Evolutionary conservation across 2,888 invertebrate genomes (phyloP).

Genomic region (Dasypolia templi): DNA sequence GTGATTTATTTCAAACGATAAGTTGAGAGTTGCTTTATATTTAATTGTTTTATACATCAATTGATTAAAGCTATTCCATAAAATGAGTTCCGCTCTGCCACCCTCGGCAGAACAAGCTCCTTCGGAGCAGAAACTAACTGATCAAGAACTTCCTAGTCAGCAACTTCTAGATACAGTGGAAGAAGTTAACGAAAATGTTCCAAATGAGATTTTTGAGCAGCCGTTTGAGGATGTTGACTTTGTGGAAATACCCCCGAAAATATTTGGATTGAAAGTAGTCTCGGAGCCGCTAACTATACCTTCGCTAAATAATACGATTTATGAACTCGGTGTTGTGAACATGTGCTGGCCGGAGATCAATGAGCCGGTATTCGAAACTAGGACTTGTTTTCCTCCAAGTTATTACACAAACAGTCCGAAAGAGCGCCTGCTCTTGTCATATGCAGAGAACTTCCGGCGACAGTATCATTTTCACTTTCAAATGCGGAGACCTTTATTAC

Average conservation of each 20-base stretch:
- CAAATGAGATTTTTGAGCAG: constrained; percentile 77
- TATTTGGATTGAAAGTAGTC: constrained; percentile 80
- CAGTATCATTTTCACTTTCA: constrained; percentile 91
- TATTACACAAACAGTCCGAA: constrained; percentile 93
- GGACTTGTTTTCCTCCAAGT: constrained; percentile 91
- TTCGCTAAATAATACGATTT: constrained; percentile 90
- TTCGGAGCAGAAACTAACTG: constrained; percentile 68
- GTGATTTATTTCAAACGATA: not conserved
- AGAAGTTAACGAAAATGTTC: constrained; percentile 84
- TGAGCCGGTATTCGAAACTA: constrained; percentile 90
- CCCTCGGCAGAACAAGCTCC: constrained; percentile 30
- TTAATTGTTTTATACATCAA: not conserved
- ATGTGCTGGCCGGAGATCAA: constrained; percentile 92
- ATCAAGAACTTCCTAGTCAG: constrained; percentile 72
- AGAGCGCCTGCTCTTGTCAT: constrained; percentile 93
- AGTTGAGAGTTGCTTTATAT: not conserved
- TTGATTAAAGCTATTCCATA: constrained; percentile 8
- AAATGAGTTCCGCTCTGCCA: constrained; percentile 30
- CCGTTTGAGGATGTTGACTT: constrained; percentile 78
- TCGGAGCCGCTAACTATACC: constrained; percentile 85
- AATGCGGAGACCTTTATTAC: constrained; percentile 91
- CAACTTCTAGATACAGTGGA: constrained; percentile 80
- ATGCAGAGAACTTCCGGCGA: constrained; percentile 94
- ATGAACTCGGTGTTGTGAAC: constrained; percentile 91
- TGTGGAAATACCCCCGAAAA: constrained; percentile 81